A percentile compares a stretch with the other conserved stretches of the same genome.
Conservation (phyloP, 1,140 invertebrate species). For the Argopecten irradians region DNA sequence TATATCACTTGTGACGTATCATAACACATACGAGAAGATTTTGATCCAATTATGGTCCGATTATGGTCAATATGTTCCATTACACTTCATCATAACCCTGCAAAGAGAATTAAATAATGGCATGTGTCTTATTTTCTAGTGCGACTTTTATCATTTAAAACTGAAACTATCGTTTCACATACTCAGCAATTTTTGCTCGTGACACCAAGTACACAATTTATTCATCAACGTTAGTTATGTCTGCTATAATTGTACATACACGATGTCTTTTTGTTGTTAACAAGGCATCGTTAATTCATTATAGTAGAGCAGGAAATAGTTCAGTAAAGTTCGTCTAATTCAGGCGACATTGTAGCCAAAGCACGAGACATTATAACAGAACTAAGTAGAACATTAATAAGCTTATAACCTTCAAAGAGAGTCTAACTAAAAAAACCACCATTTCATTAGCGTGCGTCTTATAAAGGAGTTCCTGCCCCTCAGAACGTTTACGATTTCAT, state of each 20-base stretch:
- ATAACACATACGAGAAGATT: too few species aligned
- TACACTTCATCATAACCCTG: too few species aligned
- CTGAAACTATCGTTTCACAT: too few species aligned
- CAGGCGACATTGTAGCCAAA: not conserved
- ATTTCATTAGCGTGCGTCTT: not conserved
- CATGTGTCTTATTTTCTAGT: too few species aligned
- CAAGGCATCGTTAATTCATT: not conserved
- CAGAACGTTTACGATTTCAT: not conserved
- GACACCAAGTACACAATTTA: not conserved
- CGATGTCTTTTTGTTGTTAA: not conserved
- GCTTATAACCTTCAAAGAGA: not conserved
- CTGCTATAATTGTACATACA: not conserved
- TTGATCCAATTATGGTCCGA: too few species aligned
- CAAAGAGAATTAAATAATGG: too few species aligned
- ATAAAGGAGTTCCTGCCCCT: not conserved
- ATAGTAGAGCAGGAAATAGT: not conserved
- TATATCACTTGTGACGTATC: too few species aligned
- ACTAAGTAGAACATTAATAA: not conserved
- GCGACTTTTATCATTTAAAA: too few species aligned
- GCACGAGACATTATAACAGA: not conserved
- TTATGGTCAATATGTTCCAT: too few species aligned
- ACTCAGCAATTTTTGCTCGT: not conserved
- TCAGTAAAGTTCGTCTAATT: not conserved
- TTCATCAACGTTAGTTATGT: not conserved
- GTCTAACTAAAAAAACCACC: not conserved